Conservation (phyloP, 2,888 invertebrate species). For the Aspidapion aeneum region DNA sequence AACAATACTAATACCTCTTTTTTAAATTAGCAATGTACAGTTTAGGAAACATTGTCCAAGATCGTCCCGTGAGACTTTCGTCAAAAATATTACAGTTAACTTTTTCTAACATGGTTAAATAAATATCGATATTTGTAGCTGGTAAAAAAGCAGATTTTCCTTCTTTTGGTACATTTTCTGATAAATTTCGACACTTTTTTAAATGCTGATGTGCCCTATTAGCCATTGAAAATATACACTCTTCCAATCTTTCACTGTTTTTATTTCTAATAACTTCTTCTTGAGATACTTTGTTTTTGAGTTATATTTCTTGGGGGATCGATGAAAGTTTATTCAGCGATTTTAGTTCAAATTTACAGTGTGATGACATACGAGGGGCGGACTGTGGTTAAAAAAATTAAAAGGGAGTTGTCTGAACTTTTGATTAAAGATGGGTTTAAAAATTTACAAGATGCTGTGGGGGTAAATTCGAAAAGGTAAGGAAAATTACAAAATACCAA, state of each 20-base stretch:
- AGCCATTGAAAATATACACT: conserved; percentile 79
- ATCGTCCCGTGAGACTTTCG: conserved; percentile 58
- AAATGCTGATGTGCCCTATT: conserved; percentile 79
- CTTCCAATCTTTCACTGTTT: conserved; percentile 62
- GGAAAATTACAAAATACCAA: background rate
- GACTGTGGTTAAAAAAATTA: conserved; percentile 75
- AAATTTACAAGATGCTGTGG: conserved; percentile 71
- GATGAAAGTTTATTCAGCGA: conserved; percentile 77
- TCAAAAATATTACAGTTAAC: conserved; percentile 75
- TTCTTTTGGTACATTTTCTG: conserved; percentile 59
- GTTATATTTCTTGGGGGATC: conserved; percentile 76
- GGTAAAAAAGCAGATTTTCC: conserved; percentile 67
- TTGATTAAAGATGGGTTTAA: conserved; percentile 64
- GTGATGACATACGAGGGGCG: conserved; percentile 84
- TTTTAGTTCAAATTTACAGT: conserved; percentile 88
- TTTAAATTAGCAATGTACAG: conserved; percentile 65
- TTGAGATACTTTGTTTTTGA: conserved; percentile 76
- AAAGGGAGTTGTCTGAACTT: conserved; percentile 71
- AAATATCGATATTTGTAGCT: conserved; percentile 62
- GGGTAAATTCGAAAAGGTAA: conserved; percentile 47
- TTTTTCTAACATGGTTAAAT: conserved; percentile 67
- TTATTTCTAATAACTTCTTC: conserved; percentile 70
- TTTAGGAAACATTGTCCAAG: conserved; percentile 60
- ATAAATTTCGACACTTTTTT: conserved; percentile 57
- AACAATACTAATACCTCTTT: conserved; percentile 55